These are phyloP conservation scores for Sminthurinus aureus DNA, from an alignment of 2,888 invertebrate species.

Conservation along the genomic window DNA sequence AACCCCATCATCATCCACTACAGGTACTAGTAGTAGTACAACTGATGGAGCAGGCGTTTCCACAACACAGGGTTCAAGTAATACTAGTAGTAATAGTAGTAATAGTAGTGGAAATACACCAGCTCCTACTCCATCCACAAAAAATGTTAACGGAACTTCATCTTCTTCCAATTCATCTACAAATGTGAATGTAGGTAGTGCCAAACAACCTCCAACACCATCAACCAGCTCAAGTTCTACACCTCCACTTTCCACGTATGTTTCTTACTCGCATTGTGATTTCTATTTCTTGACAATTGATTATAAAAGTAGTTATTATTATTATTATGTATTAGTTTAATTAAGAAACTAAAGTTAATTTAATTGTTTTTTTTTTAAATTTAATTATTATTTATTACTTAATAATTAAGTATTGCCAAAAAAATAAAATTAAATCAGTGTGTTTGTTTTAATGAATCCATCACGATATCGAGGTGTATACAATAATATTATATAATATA, in stretches of 20 bases:
- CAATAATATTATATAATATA: too few species aligned
- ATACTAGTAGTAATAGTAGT: background rate
- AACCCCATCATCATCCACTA: background rate
- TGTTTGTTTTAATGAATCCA: too few species aligned
- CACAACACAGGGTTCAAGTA: conserved; percentile 2
- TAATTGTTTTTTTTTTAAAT: too few species aligned
- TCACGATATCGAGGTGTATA: too few species aligned
- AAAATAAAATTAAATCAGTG: too few species aligned
- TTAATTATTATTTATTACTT: too few species aligned
- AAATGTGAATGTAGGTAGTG: background rate
- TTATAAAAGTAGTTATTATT: background rate
- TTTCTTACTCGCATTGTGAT: too few species aligned
- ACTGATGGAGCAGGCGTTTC: too few species aligned
- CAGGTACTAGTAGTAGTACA: background rate
- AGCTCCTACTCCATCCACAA: background rate
- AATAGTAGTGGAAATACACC: too few species aligned
- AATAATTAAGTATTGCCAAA: too few species aligned
- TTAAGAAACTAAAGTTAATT: too few species aligned
- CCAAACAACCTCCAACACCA: conserved; percentile 14
- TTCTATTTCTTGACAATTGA: background rate
- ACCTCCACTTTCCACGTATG: conserved; percentile 27
- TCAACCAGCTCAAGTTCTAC: background rate
- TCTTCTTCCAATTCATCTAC: background rate
- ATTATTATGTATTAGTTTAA: too few species aligned
- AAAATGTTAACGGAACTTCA: conserved; percentile 29